Conservation (phyloP, 2,797 vertebrate species). For the Anolis apletophallus region DNA sequence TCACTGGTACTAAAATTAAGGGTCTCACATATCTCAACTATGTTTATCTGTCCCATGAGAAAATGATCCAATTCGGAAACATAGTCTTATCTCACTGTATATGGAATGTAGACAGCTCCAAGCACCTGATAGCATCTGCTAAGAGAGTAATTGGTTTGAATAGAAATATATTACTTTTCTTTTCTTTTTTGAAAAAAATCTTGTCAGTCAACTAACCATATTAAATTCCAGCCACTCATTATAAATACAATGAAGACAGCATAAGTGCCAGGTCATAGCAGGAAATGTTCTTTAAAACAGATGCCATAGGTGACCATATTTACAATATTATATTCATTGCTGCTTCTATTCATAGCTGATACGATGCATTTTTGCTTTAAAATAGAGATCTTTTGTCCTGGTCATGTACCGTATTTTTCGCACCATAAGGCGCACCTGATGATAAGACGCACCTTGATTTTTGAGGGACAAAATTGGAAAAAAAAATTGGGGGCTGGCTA, state of each 20-base stretch:
- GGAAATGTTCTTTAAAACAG: background rate
- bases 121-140: background rate
- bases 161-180: background rate
- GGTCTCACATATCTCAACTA: background rate
- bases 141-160: background rate
- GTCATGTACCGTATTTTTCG: too few species aligned
- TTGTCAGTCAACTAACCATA: background rate
- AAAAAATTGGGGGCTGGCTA: too few species aligned
- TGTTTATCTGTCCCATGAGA: slow-evolving; percentile 23
- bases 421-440: too few species aligned
- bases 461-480: too few species aligned
- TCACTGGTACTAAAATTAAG: slow-evolving; percentile 24
- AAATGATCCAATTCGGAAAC: background rate
- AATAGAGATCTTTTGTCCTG: background rate
- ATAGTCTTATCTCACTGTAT: background rate
- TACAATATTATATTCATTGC: background rate
- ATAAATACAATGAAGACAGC: background rate
- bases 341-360: background rate
- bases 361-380: background rate
- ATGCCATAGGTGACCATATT: background rate
- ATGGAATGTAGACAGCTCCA: background rate
- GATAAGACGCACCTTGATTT: too few species aligned
- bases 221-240: background rate
- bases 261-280: background rate
- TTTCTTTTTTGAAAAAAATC: background rate